Base-by-base conservation (phyloP, 2,888 invertebrate genomes). In the Odontothrips loti region DNA sequence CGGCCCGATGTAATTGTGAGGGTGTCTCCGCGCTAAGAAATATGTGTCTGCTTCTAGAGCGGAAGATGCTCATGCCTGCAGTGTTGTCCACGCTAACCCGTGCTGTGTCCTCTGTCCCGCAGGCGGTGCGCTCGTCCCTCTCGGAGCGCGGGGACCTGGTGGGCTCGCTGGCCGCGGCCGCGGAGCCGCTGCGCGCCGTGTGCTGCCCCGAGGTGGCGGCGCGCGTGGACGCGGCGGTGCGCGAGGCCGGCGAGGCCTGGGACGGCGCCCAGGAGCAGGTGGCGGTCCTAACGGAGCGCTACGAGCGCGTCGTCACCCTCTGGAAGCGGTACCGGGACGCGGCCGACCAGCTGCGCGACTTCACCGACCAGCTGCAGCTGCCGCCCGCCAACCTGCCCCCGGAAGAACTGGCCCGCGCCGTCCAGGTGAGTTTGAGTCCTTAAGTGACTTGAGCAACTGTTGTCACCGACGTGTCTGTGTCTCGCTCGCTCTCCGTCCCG, bases 311-410 rank as follows among this genome's bases (percentile, higher is more conserved):
- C 6, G 94, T 95, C 81, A 92, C 92, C 80, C 90, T 95, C 82
- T 95, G 95, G 95, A 90, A 92, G 85, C 91, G 92, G 82, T 95
- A 95, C 89, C 91, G 92, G 68, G 94, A 94, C 86, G 93, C 95
- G 12, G 93, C 93, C 81, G 93, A 93, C 79, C 91, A 93, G 47
- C 93, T 95, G 82, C 91, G 93, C 83, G 91, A 91, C 84, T 95
- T 93, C 91, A 91, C 93, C 79, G 94, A 95, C 86, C 91, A 91
- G 85, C 93, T 94, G 87, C 93, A 94, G 90, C 92, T 92, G 84
- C 90, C 90, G 80, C 90, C 93, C 81, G 92, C 92, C 84, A 91
- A 92, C 84, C 89, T 95, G 85, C 90, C 93, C 80, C 93, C 94
- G 23, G 90, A 90, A 80, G 93, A 94, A 87, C 92, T 93, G 81